Evolutionary conservation across 2,888 invertebrate genomes (phyloP), one percentile per base, ranked within the genome.

Genomic region (Stenoptilia bipunctidactyla): DNA sequence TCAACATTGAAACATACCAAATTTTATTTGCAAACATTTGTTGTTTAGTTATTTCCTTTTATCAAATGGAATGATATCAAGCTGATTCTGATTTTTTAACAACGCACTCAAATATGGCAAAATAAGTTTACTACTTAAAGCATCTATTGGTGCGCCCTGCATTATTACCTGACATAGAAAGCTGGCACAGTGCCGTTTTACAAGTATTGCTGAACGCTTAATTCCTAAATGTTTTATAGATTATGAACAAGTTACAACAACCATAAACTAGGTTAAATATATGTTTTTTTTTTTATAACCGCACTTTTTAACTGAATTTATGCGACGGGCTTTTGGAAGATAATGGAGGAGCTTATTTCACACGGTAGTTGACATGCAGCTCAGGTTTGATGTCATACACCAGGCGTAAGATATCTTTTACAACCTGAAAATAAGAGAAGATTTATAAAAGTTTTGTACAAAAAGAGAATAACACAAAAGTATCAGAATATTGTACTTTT

Each of bases 301-400:
- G 8, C 20, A 20, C 20, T 5, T 20, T 20, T 20, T 20, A 20
- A 8, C 4, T 20, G 33, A 30, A 15, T 27, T 20, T 8, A 20
- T 20, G 20, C 8, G 20, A 20, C 8, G 3, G 20, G 20, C 8
- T 20, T 20, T 5, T 20, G 20, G 20, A 8, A 20, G 8, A 5
- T 5, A 5, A 20, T 5, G 3, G 20, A 5, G 20, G 8, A 20
- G 42, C 48, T 70, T 69, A 69, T 47, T 55, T 53, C 47, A 77
- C 52, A 66, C 89, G 89, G 74, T 90, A 95, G 85, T 98, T 98
- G 79, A 89, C 87, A 83, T 98, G 98, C 54, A 97, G 86, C 75
- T 96, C 93, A 2, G 97, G 96, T 74, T 93, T 92, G 71, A 98
- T 96, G 67, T 94, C 92, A 68, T 94, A 95, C 36, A 97, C 96